Conservation (phyloP, 2,113 vertebrate species). For the Cyprinodon brontotheroides region DNA sequence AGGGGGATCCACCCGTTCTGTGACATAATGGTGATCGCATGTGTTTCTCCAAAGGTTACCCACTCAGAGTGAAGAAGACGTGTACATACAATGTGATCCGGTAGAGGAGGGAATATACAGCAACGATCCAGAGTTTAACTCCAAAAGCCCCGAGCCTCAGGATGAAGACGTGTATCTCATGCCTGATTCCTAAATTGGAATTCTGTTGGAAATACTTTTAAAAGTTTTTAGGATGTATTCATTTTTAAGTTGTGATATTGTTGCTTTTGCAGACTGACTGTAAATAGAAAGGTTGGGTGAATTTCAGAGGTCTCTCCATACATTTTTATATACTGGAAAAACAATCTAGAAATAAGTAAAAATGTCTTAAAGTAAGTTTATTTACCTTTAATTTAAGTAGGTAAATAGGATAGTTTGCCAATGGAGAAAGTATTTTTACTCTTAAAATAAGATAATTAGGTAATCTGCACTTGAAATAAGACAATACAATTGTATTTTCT, state of each 20-base stretch:
- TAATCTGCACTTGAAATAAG: no score
- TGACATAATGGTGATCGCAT: slow-evolving; percentile 6
- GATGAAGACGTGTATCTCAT: slow-evolving; percentile 71
- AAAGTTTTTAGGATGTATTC: neutral
- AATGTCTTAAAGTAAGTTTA: no score
- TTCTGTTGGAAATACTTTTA: neutral
- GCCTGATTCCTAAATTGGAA: slow-evolving; percentile 55
- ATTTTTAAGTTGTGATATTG: neutral
- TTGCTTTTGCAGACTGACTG: neutral
- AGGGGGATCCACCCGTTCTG: slow-evolving; percentile 3
- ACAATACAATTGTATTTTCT: no score
- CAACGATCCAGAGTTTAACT: slow-evolving; percentile 67
- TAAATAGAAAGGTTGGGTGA: neutral
- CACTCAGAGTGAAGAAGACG: slow-evolving; percentile 39
- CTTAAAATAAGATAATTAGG: no score
- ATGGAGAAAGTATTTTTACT: no score
- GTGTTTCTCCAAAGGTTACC: slow-evolving; percentile 36
- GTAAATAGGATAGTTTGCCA: no score
- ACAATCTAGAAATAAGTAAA: no score
- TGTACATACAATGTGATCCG: slow-evolving; percentile 70
- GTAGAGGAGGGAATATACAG: slow-evolving; percentile 74
- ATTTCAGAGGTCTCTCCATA: neutral
- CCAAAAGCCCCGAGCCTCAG: slow-evolving; percentile 11
- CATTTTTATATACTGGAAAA: neutral
- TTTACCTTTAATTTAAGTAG: no score